phyloP scores from a whole-genome alignment of 2,888 invertebrate genomes.

The Plebejus melissa region DNA sequence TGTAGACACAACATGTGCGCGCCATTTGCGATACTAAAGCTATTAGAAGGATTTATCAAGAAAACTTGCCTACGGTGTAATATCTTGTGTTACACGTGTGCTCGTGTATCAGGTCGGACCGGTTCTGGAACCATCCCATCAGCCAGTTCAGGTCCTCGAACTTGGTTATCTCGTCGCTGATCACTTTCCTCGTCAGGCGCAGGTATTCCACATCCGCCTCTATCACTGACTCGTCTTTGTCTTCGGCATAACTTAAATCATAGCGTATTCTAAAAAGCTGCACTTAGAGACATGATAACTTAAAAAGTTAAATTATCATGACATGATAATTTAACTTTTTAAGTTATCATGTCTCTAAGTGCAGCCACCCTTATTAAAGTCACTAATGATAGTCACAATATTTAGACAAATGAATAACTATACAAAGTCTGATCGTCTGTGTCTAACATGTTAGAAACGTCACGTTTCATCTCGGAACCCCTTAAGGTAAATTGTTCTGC shows the following conservation, averaged over 20 bases:
- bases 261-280: neutral
- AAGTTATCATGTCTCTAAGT: too few species aligned
- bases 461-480: too few species aligned
- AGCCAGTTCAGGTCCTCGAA: conserved; percentile 71
- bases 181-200: conserved; percentile 65
- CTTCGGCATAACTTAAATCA: conserved; percentile 61
- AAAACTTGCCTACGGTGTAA: conserved; percentile 59
- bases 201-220: conserved; percentile 72
- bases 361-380: too few species aligned
- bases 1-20: neutral
- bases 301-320: too few species aligned
- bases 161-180: conserved; percentile 72
- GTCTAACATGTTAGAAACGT: too few species aligned
- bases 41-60: neutral
- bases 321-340: too few species aligned
- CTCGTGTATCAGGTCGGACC: conserved; percentile 61
- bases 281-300: too few species aligned
- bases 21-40: neutral
- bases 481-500: neutral
- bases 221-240: conserved; percentile 70
- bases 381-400: too few species aligned
- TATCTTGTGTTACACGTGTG: conserved; percentile 68
- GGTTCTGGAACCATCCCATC: conserved; percentile 65
- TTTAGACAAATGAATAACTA: too few species aligned
- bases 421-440: too few species aligned